A percentile compares a stretch with the other conserved stretches of the same genome.
phyloP scores from a whole-genome alignment of 2,888 invertebrate genomes.

The Melolontha melolontha region DNA sequence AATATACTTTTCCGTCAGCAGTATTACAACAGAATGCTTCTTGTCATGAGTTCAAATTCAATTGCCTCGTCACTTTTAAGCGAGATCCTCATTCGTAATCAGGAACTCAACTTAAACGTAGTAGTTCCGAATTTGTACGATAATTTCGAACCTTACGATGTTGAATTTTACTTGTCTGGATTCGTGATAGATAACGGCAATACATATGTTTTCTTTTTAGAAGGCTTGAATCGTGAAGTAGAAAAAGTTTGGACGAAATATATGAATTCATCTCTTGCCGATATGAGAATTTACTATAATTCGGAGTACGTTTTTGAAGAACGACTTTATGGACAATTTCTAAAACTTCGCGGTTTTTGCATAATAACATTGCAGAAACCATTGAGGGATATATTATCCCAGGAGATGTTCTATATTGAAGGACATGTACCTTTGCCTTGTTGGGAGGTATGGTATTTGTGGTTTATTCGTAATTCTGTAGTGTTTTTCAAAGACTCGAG shows the following conservation, averaged over 20 bases:
- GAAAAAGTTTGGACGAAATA: constrained; percentile 44
- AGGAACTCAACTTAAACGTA: constrained; percentile 43
- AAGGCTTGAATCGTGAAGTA: constrained; percentile 46
- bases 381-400: constrained; percentile 54
- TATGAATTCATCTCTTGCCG: constrained; percentile 27
- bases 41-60: constrained; percentile 47
- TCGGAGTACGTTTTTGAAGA: constrained; percentile 57
- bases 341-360: constrained; percentile 52
- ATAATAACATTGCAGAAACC: constrained; percentile 54
- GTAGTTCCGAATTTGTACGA: constrained; percentile 46
- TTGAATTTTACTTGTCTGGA: constrained; percentile 46
- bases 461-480: neutral
- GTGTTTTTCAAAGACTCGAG: neutral
- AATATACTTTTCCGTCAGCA: constrained; percentile 24
- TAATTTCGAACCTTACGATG: neutral
- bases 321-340: constrained; percentile 55
- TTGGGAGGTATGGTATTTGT: constrained; percentile 50
- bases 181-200: constrained; percentile 50
- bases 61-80: constrained; percentile 48
- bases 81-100: constrained; percentile 48
- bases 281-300: constrained; percentile 56
- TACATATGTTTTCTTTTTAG: constrained; percentile 48
- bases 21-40: constrained; percentile 48
- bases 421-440: constrained; percentile 57
- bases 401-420: constrained; percentile 54